These are phyloP conservation scores for Ptilodon capucinus DNA, from an alignment of 2,888 invertebrate species.

Conservation along the genomic window DNA sequence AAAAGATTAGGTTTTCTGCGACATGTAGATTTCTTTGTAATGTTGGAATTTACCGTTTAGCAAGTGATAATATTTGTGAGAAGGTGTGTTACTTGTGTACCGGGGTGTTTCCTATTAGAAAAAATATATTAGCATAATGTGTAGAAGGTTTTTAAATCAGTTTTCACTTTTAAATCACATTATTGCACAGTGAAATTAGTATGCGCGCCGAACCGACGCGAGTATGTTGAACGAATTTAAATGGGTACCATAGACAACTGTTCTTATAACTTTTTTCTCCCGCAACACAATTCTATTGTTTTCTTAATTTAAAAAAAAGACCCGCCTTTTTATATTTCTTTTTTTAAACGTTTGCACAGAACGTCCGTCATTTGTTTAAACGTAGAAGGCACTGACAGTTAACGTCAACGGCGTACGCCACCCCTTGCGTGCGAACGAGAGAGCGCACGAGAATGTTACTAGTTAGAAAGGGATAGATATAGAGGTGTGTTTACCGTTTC, in stretches of 20 bases:
- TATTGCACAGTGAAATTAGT: slow-evolving; percentile 49
- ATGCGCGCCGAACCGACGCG: slow-evolving; percentile 43
- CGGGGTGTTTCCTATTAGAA: neutral
- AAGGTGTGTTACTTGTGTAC: too few relatives aligned
- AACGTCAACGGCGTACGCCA: slow-evolving; percentile 46
- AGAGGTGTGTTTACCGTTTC: slow-evolving; percentile 56
- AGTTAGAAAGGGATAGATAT: slow-evolving; percentile 50
- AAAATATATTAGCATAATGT: slow-evolving; percentile 1
- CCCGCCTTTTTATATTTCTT: slow-evolving; percentile 1
- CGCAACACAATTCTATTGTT: slow-evolving; percentile 9
- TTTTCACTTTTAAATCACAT: slow-evolving; percentile 41
- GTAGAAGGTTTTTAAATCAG: slow-evolving; percentile 18
- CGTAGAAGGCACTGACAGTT: slow-evolving; percentile 70
- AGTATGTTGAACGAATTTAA: slow-evolving; percentile 17
- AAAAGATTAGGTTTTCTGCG: neutral
- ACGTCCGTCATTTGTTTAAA: slow-evolving; percentile 73
- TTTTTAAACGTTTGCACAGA: slow-evolving; percentile 37
- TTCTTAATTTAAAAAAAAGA: slow-evolving; percentile 31
- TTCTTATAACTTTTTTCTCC: neutral
- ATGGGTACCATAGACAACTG: slow-evolving; percentile 14
- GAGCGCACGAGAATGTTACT: slow-evolving; percentile 34
- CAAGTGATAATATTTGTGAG: too few relatives aligned
- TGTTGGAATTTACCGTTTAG: too few relatives aligned
- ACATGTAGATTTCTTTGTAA: neutral
- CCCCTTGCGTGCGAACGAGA: slow-evolving; percentile 62